Percentiles rank a stretch among this genome's conserved stretches.
phyloP scores from a whole-genome alignment of 2,888 invertebrate genomes.

The Rhyacophila evoluta region DNA sequence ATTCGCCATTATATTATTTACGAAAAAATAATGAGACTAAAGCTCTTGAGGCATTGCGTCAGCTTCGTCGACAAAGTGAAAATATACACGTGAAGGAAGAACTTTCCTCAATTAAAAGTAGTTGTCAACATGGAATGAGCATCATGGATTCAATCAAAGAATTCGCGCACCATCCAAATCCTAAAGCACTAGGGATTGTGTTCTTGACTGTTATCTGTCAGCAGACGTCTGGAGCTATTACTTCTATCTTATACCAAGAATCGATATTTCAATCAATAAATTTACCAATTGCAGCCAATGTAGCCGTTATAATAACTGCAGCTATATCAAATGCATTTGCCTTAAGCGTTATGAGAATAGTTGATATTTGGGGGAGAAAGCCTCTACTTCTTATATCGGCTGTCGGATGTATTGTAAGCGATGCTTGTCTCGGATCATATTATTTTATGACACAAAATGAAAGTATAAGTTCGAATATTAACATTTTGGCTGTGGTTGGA shows the following conservation, averaged over 20 bases:
- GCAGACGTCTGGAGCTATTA: conserved; percentile 32
- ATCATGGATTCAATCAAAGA: conserved; percentile 28
- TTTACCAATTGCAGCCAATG: conserved; percentile 26
- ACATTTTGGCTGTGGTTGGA: conserved; percentile 64
- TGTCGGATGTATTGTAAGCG: conserved; percentile 59
- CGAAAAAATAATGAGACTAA: conserved; percentile 31
- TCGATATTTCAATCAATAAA: conserved; percentile 10
- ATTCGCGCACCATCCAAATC: conserved; percentile 16
- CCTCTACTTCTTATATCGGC: conserved; percentile 65
- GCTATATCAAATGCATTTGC: neutral
- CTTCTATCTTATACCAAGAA: conserved; percentile 33
- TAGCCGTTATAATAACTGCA: conserved; percentile 33
- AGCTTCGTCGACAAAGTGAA: conserved; percentile 35
- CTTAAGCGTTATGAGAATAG: conserved; percentile 22
- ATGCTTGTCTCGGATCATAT: conserved; percentile 61
- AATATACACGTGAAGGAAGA: conserved; percentile 20
- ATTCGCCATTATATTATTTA: conserved; percentile 51
- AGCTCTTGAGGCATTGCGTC: conserved; percentile 31
- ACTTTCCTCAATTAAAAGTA: conserved; percentile 32
- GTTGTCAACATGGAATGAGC: neutral
- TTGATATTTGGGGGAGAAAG: conserved; percentile 61
- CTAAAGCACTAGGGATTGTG: conserved; percentile 38
- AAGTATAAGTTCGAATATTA: conserved; percentile 58
- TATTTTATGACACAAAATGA: conserved; percentile 61
- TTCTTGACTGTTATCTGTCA: conserved; percentile 24